Conservation (phyloP, 2,888 invertebrate species). For the Euzetes globulus region DNA sequence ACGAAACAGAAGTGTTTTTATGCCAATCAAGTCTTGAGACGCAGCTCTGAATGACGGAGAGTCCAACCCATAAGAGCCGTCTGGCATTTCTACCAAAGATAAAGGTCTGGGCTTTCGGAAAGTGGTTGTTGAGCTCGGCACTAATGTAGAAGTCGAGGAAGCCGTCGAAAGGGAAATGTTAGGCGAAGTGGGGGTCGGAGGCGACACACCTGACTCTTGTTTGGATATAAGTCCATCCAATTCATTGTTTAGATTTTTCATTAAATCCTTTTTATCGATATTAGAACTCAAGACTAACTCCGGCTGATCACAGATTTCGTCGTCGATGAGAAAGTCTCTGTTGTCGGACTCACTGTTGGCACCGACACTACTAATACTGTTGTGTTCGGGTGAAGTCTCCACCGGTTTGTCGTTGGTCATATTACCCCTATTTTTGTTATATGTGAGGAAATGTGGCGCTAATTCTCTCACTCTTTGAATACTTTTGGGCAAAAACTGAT, state of each 20-base stretch:
- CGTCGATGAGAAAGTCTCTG: slow-evolving; percentile 41
- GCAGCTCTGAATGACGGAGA: slow-evolving; percentile 39
- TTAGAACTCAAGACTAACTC: slow-evolving; percentile 37
- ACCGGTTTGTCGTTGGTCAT: not conserved
- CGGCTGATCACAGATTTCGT: slow-evolving; percentile 42
- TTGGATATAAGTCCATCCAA: slow-evolving; percentile 8
- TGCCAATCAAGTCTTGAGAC: slow-evolving; percentile 41
- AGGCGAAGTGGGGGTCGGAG: not conserved
- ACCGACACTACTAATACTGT: slow-evolving; percentile 20
- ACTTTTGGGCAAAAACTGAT: slow-evolving; percentile 16
- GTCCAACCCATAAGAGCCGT: slow-evolving; percentile 40
- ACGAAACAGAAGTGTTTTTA: slow-evolving; percentile 41
- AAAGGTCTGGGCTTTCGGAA: slow-evolving; percentile 41
- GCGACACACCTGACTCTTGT: not conserved
- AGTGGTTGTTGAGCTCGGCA: not conserved
- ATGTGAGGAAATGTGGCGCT: not conserved
- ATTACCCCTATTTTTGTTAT: not conserved
- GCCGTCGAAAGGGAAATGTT: not conserved
- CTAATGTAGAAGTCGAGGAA: slow-evolving; percentile 2
- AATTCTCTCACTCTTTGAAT: slow-evolving; percentile 8
- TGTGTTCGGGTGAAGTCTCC: not conserved
- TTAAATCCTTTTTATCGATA: not conserved
- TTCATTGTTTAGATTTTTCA: not conserved
- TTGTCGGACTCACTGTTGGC: slow-evolving; percentile 29
- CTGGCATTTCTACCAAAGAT: slow-evolving; percentile 39